Conservation (phyloP, 2,113 vertebrate species). For the Monarcha castaneiventris region DNA sequence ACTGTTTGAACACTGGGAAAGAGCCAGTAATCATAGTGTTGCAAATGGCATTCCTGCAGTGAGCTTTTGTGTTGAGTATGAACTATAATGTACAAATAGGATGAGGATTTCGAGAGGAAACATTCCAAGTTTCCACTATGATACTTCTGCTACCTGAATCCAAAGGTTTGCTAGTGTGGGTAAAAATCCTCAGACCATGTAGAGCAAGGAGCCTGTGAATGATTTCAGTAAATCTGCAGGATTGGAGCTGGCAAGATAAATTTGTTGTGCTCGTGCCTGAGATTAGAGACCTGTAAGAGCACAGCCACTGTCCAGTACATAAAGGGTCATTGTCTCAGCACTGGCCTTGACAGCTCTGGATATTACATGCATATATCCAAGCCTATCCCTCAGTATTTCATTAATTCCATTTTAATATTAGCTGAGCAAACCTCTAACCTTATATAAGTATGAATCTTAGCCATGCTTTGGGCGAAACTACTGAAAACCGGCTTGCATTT, state of each 20-base stretch:
- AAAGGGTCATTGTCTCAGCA: background rate
- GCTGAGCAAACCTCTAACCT: background rate
- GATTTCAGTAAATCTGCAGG: background rate
- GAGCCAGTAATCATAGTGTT: background rate
- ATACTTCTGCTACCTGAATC: background rate
- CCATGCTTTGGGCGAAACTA: background rate
- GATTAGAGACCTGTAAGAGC: background rate
- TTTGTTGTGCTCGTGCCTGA: background rate
- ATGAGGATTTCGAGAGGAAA: background rate
- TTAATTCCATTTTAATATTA: background rate
- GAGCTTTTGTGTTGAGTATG: background rate
- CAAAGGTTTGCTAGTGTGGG: background rate
- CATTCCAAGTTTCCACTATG: background rate
- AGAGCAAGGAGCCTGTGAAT: background rate
- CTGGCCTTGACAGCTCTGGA: background rate
- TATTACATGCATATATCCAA: background rate
- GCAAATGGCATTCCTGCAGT: background rate
- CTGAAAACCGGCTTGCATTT: conserved; percentile 6
- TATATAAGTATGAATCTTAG: background rate
- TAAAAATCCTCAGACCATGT: background rate
- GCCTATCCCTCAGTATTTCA: background rate
- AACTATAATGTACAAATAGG: background rate
- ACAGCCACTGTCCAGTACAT: background rate
- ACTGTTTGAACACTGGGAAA: background rate
- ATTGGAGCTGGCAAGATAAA: background rate